Base-by-base conservation (phyloP, 2,797 vertebrate genomes). In the Cygnus olor region DNA sequence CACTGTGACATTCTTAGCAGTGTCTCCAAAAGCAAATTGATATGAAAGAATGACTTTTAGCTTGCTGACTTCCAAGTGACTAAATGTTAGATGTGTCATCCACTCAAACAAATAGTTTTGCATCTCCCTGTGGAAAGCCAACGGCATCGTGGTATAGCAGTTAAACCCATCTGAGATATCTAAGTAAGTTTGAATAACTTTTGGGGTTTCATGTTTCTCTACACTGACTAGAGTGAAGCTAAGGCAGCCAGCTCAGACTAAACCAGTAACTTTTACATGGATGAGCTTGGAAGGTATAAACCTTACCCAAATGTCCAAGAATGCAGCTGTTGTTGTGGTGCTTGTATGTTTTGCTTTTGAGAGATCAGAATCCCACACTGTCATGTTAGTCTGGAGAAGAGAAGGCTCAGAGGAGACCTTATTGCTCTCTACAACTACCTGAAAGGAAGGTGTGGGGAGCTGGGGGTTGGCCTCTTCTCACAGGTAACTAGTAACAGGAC, bases 71-170 rank as follows among this genome's bases (percentile, higher is more conserved):
- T 64, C 40, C 40, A 32, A 10, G 1, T 45, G 20, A 42, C 18
- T 21, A 36, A 44, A 27, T 38, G 24, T 28, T 71, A 56, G 19
- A 19, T 70, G 38, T 53, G 34, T 66, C 68, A 27, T 24, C 14
- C n/a, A 69, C 5, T 13, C 0, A 3, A 77, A 17, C 3, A 66
- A 64, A 30, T 7, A 1, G 21, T 14, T 2, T 2, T 27, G 11
- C 22, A 4, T 53, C 24, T 42, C 19, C 51, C 17, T 34, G 9
- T 17, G 25, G 14, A 84, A 84, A 80, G 10, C 32, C 72, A 17
- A 8, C 27, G 12, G 1, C 25, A 28, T 24, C 7, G 57, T 16
- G 24, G 49, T 8, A 56, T 7, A 76, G 15, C 14, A 73, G 34
- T 51, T 40, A 15, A n/a, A 8, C 28, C 16, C 1, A 1, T 6